These are phyloP conservation scores for Echinops telfairi DNA, from an alignment of 2,113 vertebrate genomes.

Conservation along the genomic window DNA sequence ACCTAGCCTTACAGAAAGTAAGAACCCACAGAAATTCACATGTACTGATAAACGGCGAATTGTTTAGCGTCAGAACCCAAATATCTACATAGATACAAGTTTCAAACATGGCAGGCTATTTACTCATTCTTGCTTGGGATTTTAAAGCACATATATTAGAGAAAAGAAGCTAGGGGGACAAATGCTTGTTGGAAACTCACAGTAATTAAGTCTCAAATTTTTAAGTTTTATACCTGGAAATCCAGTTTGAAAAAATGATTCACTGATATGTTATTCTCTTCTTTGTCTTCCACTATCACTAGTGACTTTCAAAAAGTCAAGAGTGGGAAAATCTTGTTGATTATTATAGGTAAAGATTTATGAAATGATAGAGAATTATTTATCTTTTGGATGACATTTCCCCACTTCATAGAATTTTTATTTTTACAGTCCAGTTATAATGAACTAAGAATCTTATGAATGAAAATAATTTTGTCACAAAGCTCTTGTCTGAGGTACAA, in stretches of 20 bases:
- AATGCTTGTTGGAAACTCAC: background rate
- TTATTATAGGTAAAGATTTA: background rate
- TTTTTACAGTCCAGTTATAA: slow-evolving; percentile 48
- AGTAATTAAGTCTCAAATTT: background rate
- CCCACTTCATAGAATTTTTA: slow-evolving; percentile 29
- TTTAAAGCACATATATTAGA: background rate
- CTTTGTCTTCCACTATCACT: background rate
- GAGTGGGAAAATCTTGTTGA: background rate
- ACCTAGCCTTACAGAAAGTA: background rate
- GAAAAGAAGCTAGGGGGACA: background rate
- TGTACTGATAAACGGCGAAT: background rate
- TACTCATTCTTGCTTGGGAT: background rate
- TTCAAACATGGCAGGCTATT: background rate
- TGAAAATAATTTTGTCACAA: slow-evolving; percentile 76
- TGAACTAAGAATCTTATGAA: slow-evolving; percentile 72
- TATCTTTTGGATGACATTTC: background rate
- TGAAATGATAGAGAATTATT: slow-evolving; percentile 21
- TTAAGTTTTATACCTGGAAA: background rate
- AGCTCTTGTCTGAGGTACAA: slow-evolving; percentile 75
- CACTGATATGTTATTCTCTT: background rate
- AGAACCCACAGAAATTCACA: background rate
- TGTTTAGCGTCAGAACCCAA: background rate
- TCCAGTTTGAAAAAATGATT: background rate
- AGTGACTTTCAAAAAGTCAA: background rate
- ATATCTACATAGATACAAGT: background rate